A percentile compares a stretch with the other conserved stretches of the same genome.
Conservation (phyloP, 2,113 vertebrate species). For the Montifringilla adamsi region DNA sequence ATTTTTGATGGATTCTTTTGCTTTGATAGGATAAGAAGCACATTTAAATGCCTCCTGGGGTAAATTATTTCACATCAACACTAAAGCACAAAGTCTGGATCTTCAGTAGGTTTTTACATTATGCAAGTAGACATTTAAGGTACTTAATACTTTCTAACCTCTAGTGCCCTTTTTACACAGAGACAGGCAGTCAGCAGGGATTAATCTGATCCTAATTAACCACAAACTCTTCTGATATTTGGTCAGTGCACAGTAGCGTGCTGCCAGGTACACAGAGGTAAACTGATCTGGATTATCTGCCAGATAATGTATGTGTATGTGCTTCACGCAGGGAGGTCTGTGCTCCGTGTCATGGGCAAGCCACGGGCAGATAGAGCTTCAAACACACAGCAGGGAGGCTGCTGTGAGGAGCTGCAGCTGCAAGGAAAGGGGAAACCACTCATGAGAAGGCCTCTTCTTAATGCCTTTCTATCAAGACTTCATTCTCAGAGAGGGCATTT, state of each 20-base stretch:
- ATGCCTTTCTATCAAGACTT: neutral
- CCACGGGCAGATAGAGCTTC: neutral
- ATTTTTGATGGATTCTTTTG: neutral
- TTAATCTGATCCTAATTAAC: constrained; percentile 74
- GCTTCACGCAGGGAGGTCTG: constrained; percentile 2
- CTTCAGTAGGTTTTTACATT: constrained; percentile 55
- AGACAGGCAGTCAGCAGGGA: constrained; percentile 74
- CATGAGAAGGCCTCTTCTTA: neutral
- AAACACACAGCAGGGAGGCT: rapidly evolving
- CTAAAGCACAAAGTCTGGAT: constrained; percentile 43
- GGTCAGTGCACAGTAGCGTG: constrained; percentile 65
- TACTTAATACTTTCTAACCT: constrained; percentile 73
- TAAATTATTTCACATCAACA: constrained; percentile 8
- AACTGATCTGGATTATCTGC: constrained; percentile 76
- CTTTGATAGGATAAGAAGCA: neutral
- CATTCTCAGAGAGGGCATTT: neutral
- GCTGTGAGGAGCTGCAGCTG: neutral
- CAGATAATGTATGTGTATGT: constrained; percentile 37
- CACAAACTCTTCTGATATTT: constrained; percentile 70
- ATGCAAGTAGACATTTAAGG: constrained; percentile 69
- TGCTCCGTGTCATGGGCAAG: neutral
- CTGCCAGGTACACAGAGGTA: constrained; percentile 74
- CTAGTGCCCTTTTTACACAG: constrained; percentile 68
- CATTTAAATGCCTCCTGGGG: neutral
- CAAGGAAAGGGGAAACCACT: neutral